Percentiles rank a stretch among this genome's conserved stretches.
These are phyloP conservation scores for Acanthochromis polyacanthus DNA, from an alignment of 2,113 vertebrate species.

Conservation along the genomic window DNA sequence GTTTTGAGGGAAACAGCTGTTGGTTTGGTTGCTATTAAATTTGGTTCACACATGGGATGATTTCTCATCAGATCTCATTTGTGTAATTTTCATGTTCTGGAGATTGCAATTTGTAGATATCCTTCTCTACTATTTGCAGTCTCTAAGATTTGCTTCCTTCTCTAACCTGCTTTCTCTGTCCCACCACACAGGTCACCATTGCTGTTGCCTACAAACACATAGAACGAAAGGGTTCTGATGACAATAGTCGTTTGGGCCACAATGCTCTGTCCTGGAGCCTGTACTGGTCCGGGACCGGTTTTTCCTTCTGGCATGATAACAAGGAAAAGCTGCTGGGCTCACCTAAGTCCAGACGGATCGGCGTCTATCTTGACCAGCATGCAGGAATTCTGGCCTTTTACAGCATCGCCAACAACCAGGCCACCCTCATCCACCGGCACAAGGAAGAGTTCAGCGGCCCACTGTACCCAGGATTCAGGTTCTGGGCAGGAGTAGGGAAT, in stretches of 20 bases:
- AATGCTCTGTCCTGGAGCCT: conserved; percentile 83
- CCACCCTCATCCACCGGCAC: conserved; percentile 77
- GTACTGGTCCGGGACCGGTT: conserved; percentile 83
- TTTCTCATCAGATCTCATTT: too few relatives aligned
- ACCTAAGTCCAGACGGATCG: conserved; percentile 76
- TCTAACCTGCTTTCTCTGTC: neutral
- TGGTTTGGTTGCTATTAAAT: too few relatives aligned
- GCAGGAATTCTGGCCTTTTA: conserved; percentile 83
- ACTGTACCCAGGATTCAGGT: conserved; percentile 82
- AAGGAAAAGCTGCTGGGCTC: conserved; percentile 73
- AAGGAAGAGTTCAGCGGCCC: conserved; percentile 74
- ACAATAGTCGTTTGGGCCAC: conserved; percentile 81
- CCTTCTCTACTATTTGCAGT: neutral
- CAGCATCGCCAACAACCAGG: conserved; percentile 69
- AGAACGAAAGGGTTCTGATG: conserved; percentile 68
- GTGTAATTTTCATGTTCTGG: too few relatives aligned
- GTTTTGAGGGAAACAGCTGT: too few relatives aligned
- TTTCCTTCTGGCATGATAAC: conserved; percentile 81
- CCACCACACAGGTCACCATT: conserved; percentile 72
- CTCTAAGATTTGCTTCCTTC: neutral
- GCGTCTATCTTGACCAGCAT: conserved; percentile 84
- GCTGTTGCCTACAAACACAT: conserved; percentile 82
- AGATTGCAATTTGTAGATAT: neutral
- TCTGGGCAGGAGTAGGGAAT: conserved; percentile 77
- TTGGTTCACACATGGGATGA: too few relatives aligned